phyloP scores from a whole-genome alignment of 2,797 vertebrate species.

The Betta splendens region DNA sequence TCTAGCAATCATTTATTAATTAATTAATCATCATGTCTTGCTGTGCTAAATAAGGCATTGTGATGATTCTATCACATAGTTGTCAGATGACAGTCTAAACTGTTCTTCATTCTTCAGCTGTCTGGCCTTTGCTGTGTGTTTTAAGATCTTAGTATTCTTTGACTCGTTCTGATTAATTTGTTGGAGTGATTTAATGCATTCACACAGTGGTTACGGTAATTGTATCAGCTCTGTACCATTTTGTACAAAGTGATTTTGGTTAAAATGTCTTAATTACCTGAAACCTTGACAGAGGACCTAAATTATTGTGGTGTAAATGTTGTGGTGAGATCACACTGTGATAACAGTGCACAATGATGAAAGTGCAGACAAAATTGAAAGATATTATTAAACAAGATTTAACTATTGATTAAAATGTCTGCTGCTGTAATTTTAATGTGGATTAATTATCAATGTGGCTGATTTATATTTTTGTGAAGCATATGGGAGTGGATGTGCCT shows the following conservation, averaged over 20 bases:
- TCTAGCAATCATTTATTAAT: neutral
- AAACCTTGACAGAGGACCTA: neutral
- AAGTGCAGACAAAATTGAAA: neutral
- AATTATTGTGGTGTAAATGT: neutral
- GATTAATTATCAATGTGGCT: neutral
- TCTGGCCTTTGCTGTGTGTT: neutral
- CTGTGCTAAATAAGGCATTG: neutral
- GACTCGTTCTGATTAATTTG: too few species aligned
- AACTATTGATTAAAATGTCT: constrained; percentile 1
- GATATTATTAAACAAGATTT: constrained; percentile 1
- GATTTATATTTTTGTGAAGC: too few species aligned
- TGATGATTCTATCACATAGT: neutral
- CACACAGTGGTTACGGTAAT: too few species aligned
- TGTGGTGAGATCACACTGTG: neutral
- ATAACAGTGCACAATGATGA: neutral
- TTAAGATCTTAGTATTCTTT: neutral
- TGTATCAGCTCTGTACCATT: neutral
- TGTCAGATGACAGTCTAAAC: neutral
- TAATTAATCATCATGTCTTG: too few species aligned
- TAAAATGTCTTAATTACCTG: neutral
- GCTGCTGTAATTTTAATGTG: neutral
- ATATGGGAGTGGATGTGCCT: neutral
- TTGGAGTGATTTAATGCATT: too few species aligned
- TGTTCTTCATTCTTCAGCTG: neutral
- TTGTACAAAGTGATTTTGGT: neutral